Evolutionary conservation across 92 coral and sea anemone genomes (phyloP), one percentile per base, ranked within the genome.

Genomic region (Heliopora coerulea): DNA sequence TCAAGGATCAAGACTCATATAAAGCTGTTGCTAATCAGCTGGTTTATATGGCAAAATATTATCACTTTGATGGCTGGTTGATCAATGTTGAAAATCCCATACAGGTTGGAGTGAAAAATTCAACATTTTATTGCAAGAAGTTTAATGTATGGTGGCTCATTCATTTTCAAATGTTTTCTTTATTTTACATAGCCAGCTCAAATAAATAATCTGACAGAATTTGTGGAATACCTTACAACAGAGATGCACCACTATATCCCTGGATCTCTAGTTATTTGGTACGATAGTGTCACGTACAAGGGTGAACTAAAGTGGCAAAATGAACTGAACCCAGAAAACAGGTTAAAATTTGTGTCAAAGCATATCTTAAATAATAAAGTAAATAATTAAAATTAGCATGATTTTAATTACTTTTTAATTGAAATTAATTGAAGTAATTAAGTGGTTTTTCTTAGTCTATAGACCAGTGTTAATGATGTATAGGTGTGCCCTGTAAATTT

Each of bases 31-130:
- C 93, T 9, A 76, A 88, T 75, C 98, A 93, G 66, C 82, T 93
- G 49, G 96, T 88, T 34, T 80, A 83, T 23, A 90, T 93, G 23
- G 96, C 98, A 25, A 96, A 90, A 42, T 93, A 93, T 82, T 93
- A 93, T 78, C 76, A 68, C 61, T 93, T 93, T 84, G 98, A 93
- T 79, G 98, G 98, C 20, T 93, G 98, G 98, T 73, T 93, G 65
- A 54, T 93, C 28, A 93, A 93, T 64, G 88, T 93, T 46, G 98
- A 93, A 77, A 93, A 93, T 62, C 98, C 89, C n/a, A 88, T 93
- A 35, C 98, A 93, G 98, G 98, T 93, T 26, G 19, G 72, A n/a
- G n/a, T n/a, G n/a, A n/a, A n/a, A n/a, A n/a, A n/a, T n/a, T n/a
- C n/a, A n/a, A n/a, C n/a, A n/a, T n/a, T n/a, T n/a, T n/a, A n/a